Evolutionary conservation across 1,140 invertebrate species (phyloP).

Genomic region (Bombus balteatus): DNA sequence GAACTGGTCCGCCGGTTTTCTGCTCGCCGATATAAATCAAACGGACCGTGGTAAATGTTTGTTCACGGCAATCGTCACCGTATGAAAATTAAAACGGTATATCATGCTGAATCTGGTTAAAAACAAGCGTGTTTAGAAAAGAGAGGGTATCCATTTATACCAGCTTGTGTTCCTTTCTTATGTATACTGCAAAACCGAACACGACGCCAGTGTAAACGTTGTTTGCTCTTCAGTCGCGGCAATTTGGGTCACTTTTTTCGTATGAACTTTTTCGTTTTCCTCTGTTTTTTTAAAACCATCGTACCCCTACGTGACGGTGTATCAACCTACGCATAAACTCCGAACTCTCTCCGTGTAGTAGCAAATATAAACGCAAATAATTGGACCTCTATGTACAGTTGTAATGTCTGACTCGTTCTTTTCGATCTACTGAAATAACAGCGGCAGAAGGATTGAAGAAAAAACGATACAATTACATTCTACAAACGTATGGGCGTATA

Average conservation of each 20-base stretch:
- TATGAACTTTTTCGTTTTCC: background rate
- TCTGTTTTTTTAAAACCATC: background rate
- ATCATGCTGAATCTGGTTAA: slow-evolving; percentile 31
- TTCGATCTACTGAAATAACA: background rate
- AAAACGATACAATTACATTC: background rate
- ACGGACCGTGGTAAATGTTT: slow-evolving; percentile 12
- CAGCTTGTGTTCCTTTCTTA: slow-evolving; percentile 1
- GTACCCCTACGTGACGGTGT: background rate
- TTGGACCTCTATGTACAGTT: background rate
- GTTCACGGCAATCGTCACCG: slow-evolving; percentile 18
- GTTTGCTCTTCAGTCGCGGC: background rate
- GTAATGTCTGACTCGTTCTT: background rate
- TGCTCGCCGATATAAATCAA: slow-evolving; percentile 31
- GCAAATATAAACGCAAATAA: background rate
- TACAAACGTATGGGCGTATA: background rate
- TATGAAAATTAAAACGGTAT: slow-evolving; percentile 51
- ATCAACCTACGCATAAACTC: slow-evolving; percentile 13
- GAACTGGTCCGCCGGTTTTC: background rate
- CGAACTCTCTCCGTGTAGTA: background rate
- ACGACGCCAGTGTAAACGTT: background rate
- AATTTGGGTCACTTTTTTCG: slow-evolving; percentile 29
- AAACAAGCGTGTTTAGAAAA: background rate
- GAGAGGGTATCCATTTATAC: background rate
- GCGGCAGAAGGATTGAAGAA: fast-evolving
- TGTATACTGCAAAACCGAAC: background rate